Conservation (phyloP, 2,888 invertebrate genomes). For the Sericinus montela region DNA sequence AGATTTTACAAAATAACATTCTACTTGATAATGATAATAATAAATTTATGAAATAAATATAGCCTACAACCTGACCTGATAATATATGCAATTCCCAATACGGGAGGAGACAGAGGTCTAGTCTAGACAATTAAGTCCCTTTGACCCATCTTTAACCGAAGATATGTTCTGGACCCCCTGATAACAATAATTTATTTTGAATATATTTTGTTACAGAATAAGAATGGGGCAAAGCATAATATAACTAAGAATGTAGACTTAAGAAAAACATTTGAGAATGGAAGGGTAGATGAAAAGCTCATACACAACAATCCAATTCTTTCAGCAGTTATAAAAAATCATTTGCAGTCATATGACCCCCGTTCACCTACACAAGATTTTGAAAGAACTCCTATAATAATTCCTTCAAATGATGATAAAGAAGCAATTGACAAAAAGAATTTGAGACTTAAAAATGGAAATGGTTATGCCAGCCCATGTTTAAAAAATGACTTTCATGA, state of each 20-base stretch:
- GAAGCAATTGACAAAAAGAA: conserved; percentile 30
- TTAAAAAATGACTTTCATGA: conserved; percentile 28
- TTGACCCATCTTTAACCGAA: no score
- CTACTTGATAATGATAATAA: no score
- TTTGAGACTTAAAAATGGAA: conserved; percentile 32
- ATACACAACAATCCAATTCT: conserved; percentile 69
- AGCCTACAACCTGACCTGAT: no score
- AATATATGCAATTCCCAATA: no score
- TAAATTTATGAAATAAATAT: no score
- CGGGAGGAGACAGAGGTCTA: no score
- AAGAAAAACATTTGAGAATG: conserved; percentile 66
- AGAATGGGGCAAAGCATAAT: conserved; percentile 57
- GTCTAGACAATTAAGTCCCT: no score
- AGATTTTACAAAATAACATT: no score
- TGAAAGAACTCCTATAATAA: conserved; percentile 78
- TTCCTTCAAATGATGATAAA: conserved; percentile 43
- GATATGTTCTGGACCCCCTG: no score
- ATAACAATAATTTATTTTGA: no score
- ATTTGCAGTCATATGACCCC: conserved; percentile 75
- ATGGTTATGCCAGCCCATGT: conserved; percentile 24
- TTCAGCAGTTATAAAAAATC: conserved; percentile 69
- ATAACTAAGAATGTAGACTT: conserved; percentile 73
- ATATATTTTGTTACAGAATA: conserved; percentile 47
- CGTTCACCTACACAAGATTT: conserved; percentile 80
- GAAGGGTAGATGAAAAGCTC: conserved; percentile 53